These are phyloP conservation scores for Agrochola lota DNA, from an alignment of 2,888 invertebrate genomes.

Conservation along the genomic window DNA sequence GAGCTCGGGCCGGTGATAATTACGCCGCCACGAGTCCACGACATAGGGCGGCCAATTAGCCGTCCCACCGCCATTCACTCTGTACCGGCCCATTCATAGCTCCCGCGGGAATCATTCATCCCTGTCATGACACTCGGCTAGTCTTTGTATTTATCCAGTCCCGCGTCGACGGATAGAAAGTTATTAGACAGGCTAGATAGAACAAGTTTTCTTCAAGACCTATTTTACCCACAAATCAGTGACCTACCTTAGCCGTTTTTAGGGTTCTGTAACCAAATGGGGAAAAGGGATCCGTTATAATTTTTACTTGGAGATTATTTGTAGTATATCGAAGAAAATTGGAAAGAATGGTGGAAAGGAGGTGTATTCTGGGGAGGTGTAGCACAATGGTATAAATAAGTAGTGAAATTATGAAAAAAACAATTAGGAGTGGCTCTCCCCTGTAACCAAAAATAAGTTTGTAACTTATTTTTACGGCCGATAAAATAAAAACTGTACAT, in stretches of 20 bases:
- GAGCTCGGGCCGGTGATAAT: constrained; percentile 75
- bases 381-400: background rate
- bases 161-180: constrained; percentile 24
- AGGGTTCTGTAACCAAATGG: background rate
- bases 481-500: background rate
- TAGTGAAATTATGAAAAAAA: background rate
- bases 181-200: constrained; percentile 14
- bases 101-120: constrained; percentile 78
- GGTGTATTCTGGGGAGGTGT: background rate
- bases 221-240: background rate
- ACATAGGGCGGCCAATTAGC: constrained; percentile 75
- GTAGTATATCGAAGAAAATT: background rate
- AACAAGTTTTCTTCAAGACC: background rate
- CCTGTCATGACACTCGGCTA: constrained; percentile 68
- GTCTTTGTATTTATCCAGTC: constrained; percentile 57
- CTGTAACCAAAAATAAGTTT: too few species aligned
- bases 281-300: background rate
- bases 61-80: constrained; percentile 76
- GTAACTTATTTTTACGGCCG: background rate
- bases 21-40: constrained; percentile 75
- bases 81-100: constrained; percentile 77
- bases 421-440: background rate
- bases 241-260: background rate
- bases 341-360: too few species aligned
- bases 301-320: too few species aligned